phyloP scores from a whole-genome alignment of 2,888 invertebrate genomes.

The Caenorhabditis sp. region DNA sequence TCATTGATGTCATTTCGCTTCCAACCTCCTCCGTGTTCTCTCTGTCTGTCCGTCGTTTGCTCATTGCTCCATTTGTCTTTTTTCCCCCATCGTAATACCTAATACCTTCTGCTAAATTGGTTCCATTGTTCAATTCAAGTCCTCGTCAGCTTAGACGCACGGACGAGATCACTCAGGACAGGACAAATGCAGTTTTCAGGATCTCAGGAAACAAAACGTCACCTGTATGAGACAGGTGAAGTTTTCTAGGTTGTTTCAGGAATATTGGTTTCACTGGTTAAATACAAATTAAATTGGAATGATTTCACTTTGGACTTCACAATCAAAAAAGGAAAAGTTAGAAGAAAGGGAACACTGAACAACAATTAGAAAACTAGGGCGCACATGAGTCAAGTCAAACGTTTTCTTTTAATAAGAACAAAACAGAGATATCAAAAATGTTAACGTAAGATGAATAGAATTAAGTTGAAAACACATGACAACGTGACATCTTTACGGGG shows the following conservation, averaged over 20 bases:
- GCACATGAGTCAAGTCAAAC: too few relatives aligned
- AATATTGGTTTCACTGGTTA: not conserved
- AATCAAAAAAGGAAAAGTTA: too few relatives aligned
- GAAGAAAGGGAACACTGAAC: too few relatives aligned
- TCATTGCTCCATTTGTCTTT: conserved; percentile 11
- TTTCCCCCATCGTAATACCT: too few relatives aligned
- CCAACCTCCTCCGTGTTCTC: too few relatives aligned
- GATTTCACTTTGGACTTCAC: not conserved
- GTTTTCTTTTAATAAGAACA: too few relatives aligned
- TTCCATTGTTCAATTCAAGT: conserved; percentile 25
- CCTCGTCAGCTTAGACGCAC: not conserved
- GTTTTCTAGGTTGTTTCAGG: conserved; percentile 28
- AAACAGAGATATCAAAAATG: too few relatives aligned
- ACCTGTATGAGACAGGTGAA: conserved; percentile 28
- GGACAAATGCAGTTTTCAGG: conserved; percentile 12
- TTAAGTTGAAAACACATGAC: too few relatives aligned
- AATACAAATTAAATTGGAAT: not conserved
- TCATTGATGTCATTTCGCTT: conserved; percentile 45
- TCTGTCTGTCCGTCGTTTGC: not conserved
- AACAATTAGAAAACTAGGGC: too few relatives aligned
- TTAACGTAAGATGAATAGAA: too few relatives aligned
- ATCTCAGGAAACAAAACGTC: conserved; percentile 26
- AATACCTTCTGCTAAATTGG: conserved; percentile 40
- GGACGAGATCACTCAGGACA: conserved; percentile 16
- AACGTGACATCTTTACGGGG: too few relatives aligned